phyloP scores from a whole-genome alignment of 1,140 invertebrate genomes.

The Macrobrachium nipponense region DNA sequence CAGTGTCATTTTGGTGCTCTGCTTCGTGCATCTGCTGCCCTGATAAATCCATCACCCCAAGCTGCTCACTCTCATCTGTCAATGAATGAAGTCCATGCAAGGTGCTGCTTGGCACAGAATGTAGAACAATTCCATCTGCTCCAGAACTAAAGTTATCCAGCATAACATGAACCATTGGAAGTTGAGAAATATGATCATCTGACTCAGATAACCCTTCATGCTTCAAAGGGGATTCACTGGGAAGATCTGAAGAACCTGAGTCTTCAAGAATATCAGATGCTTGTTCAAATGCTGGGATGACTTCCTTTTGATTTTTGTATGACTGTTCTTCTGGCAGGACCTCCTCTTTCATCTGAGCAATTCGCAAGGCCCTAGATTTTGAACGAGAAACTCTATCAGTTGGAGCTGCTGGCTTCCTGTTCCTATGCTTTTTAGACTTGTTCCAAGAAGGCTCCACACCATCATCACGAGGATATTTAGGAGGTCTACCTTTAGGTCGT shows the following conservation, averaged over 20 bases:
- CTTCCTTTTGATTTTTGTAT: not conserved
- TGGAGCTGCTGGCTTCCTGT: constrained; percentile 40
- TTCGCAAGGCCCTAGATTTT: constrained; percentile 26
- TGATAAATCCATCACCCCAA: constrained; percentile 57
- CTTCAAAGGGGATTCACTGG: not conserved
- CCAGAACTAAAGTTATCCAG: constrained; percentile 43
- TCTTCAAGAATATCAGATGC: not conserved
- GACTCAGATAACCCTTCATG: constrained; percentile 20
- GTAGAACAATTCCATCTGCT: constrained; percentile 31
- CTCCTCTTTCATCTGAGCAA: constrained; percentile 44
- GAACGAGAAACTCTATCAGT: constrained; percentile 52
- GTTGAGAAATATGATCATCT: constrained; percentile 41
- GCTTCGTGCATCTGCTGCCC: constrained; percentile 45
- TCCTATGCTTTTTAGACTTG: constrained; percentile 53
- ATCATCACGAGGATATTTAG: constrained; percentile 47
- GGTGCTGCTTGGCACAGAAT: constrained; percentile 13
- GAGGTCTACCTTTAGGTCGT: constrained; percentile 52
- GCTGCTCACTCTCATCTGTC: constrained; percentile 27
- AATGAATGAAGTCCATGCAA: constrained; percentile 28
- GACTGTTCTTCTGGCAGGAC: not conserved
- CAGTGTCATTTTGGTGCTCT: constrained; percentile 14
- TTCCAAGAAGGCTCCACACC: constrained; percentile 48
- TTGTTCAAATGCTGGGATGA: not conserved
- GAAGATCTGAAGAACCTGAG: not conserved
- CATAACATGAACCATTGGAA: constrained; percentile 53